Percentiles rank a stretch among this genome's conserved stretches.
These are phyloP conservation scores for Drosophila triauraria DNA, from an alignment of 1,140 invertebrate species.

Conservation along the genomic window DNA sequence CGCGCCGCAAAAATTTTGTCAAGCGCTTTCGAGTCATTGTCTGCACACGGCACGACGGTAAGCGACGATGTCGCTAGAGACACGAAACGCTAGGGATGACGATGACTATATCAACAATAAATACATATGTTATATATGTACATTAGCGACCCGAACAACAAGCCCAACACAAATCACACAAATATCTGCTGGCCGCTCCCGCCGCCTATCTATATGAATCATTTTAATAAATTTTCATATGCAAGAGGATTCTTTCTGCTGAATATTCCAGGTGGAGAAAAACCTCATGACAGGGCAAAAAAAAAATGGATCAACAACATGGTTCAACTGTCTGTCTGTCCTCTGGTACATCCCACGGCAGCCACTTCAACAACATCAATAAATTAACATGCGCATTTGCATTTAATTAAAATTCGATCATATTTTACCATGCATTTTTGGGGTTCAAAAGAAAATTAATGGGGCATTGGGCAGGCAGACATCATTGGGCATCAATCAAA, in stretches of 20 bases:
- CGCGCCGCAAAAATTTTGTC: conserved; percentile 61
- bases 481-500: conserved; percentile 74
- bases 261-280: conserved; percentile 46
- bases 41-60: conserved; percentile 76
- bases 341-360: conserved; percentile 10
- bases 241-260: background rate
- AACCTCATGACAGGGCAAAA: conserved; percentile 43
- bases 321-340: conserved; percentile 34
- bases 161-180: conserved; percentile 56
- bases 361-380: conserved; percentile 53
- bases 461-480: conserved; percentile 49
- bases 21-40: conserved; percentile 51
- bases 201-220: conserved; percentile 13
- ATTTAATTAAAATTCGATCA: conserved; percentile 73
- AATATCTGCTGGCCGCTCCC: conserved; percentile 13
- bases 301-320: conserved; percentile 31
- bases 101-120: conserved; percentile 51
- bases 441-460: conserved; percentile 66
- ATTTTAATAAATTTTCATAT: conserved; percentile 37
- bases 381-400: conserved; percentile 71
- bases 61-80: conserved; percentile 58
- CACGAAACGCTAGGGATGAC: conserved; percentile 61
- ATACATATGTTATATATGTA: conserved; percentile 11
- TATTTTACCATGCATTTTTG: conserved; percentile 48
- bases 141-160: conserved; percentile 36